phyloP scores from a whole-genome alignment of 2,113 vertebrate genomes.

The Rhadina sibilatrix region DNA sequence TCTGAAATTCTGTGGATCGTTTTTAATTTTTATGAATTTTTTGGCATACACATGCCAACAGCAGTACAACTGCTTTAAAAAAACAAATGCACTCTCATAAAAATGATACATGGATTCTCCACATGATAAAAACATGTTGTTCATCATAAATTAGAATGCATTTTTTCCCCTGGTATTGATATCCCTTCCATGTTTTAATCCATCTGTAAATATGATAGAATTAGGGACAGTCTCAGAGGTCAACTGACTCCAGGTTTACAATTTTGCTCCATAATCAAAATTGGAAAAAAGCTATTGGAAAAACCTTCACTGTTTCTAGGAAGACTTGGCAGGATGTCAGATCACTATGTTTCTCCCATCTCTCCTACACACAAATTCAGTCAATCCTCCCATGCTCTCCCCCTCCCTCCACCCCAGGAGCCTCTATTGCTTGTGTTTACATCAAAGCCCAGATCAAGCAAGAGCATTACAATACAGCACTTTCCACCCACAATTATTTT shows the following conservation, averaged over 20 bases:
- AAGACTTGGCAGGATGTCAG: not conserved
- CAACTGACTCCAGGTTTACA: not conserved
- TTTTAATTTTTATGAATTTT: not conserved
- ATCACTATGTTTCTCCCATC: not conserved
- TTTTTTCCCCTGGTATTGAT: not conserved
- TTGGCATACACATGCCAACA: not conserved
- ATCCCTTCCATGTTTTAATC: not conserved
- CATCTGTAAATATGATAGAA: not conserved
- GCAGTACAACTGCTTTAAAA: not conserved
- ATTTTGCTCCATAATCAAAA: not conserved
- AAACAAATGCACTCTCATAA: not conserved
- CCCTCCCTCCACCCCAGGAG: rapidly evolving
- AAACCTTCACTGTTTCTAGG: not conserved
- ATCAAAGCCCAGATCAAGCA: not conserved
- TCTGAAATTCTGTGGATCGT: not conserved
- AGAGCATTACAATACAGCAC: not conserved
- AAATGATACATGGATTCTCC: not conserved
- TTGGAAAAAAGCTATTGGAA: not conserved
- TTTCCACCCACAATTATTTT: not conserved
- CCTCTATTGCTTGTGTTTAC: not conserved
- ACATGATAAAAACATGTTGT: not conserved
- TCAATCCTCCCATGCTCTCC: not conserved
- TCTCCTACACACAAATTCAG: not conserved
- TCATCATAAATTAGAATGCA: not conserved
- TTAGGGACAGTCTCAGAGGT: not conserved